Base-by-base conservation (phyloP, 2,797 vertebrate genomes). In the Nasua narica region DNA sequence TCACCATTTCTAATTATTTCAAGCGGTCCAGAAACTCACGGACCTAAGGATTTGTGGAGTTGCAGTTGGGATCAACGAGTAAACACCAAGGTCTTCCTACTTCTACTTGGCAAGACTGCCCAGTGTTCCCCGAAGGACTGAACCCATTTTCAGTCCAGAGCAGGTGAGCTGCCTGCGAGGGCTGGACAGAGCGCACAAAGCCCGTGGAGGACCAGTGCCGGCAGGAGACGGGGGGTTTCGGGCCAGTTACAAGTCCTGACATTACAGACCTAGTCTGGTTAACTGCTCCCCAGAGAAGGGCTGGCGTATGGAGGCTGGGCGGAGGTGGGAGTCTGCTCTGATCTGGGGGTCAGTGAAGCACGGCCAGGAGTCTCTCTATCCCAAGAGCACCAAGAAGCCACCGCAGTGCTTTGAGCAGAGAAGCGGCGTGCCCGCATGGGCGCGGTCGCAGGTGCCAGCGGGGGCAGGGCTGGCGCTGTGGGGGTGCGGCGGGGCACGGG, bases 381-480 rank as follows among this genome's bases (percentile, higher is more conserved):
- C 16, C 3, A 35, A 78, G 5, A 46, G n/a, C n/a, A 40, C 19
- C 1, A 27, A 11, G 15, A 50, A 94, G 27, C 7, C 56, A 46
- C 1, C 0, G 1, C 5, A n/a, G 21, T n/a, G 19, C 62, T n/a
- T 12, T 8, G 16, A n/a, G 25, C 27, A 67, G 82, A 54, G 81
- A n/a, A 46, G 54, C 0, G 0, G 21, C 1, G 0, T 9, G 74
- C 35, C 40, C 32, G 9, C 23, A 50, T 9, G 35, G 7, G 14
- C 9, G 5, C 1, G 2, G 9, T 32, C 7, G 1, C 14, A 78
- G 32, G 29, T 23, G 18, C 32, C 37, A 29, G 19, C 11, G 12
- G 76, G 72, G 25, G 0, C 6, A 65, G 32, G 35, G 58, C 67
- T 19, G n/a, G 60, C 2, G 10, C 21, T 1, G 7, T n/a, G 5